These are phyloP conservation scores for Nilaparvata lugens DNA, from an alignment of 1,140 invertebrate genomes.

Conservation along the genomic window DNA sequence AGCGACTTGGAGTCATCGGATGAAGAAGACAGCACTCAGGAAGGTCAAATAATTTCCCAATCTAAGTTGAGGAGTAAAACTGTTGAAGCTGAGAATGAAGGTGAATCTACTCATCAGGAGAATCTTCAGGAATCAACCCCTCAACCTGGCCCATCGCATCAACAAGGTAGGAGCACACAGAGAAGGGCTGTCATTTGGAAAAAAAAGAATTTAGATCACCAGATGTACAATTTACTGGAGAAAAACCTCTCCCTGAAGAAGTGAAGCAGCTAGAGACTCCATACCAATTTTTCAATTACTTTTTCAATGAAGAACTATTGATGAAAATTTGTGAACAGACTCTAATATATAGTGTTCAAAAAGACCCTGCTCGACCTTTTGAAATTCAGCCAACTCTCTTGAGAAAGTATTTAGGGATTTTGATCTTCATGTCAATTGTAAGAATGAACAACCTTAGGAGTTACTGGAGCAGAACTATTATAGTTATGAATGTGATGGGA, in stretches of 20 bases:
- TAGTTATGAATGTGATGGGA: constrained; percentile 8
- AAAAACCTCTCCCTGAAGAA: not conserved
- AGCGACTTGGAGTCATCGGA: too few relatives aligned
- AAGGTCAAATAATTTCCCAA: too few relatives aligned
- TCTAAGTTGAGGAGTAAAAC: too few relatives aligned
- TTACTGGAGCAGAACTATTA: constrained; percentile 10
- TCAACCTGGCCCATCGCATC: too few relatives aligned
- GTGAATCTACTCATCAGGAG: too few relatives aligned
- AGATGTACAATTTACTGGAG: too few relatives aligned
- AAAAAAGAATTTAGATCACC: too few relatives aligned
- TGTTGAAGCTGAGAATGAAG: too few relatives aligned
- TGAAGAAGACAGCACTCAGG: too few relatives aligned
- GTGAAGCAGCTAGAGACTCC: constrained; percentile 20
- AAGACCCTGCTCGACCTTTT: constrained; percentile 17
- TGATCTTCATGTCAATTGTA: constrained; percentile 10
- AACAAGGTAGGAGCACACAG: too few relatives aligned
- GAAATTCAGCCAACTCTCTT: constrained; percentile 21
- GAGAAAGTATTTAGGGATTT: constrained; percentile 25
- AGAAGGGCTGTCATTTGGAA: too few relatives aligned
- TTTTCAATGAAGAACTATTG: constrained; percentile 27
- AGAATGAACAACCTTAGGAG: constrained; percentile 10
- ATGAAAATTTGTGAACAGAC: not conserved
- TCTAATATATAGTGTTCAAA: not conserved
- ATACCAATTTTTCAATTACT: constrained; percentile 22
- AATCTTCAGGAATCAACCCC: too few relatives aligned